Evolutionary conservation across 1,140 invertebrate genomes (phyloP).

Genomic region (Drosophila baimaii): DNA sequence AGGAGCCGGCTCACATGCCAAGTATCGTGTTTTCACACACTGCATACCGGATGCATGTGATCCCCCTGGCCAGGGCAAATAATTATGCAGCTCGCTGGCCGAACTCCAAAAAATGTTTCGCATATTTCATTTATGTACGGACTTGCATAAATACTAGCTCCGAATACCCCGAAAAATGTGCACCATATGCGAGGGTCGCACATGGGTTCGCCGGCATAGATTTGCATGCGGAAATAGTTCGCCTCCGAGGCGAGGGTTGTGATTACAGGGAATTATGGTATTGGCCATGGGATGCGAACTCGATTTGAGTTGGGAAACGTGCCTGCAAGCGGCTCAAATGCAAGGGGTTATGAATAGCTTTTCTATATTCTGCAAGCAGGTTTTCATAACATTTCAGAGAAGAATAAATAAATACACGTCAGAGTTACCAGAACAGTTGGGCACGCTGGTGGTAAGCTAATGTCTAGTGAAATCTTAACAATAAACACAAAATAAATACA

Average conservation of each 20-base stretch:
- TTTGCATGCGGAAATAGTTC: slow-evolving; percentile 29
- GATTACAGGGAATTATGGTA: slow-evolving; percentile 18
- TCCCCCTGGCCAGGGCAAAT: slow-evolving; percentile 23
- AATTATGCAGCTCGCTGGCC: slow-evolving; percentile 39
- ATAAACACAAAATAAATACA: not conserved
- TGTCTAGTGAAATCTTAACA: not conserved
- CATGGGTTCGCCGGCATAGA: slow-evolving; percentile 28
- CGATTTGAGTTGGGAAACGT: not conserved
- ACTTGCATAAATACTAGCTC: slow-evolving; percentile 23
- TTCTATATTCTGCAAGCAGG: not conserved
- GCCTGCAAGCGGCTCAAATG: not conserved
- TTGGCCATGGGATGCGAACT: not conserved
- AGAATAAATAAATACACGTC: no score
- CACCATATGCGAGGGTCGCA: slow-evolving; percentile 30
- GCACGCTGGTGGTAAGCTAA: no score
- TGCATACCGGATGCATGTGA: slow-evolving; percentile 13
- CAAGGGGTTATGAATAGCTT: not conserved
- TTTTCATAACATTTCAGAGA: not conserved
- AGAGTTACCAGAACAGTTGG: no score
- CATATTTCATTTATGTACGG: slow-evolving; percentile 38
- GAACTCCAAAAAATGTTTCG: slow-evolving; percentile 30
- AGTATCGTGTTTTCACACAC: slow-evolving; percentile 44
- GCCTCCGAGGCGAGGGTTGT: slow-evolving; percentile 18
- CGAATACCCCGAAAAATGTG: slow-evolving; percentile 18
- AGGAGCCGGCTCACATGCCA: slow-evolving; percentile 23